These are phyloP conservation scores for Muscicapa comitata DNA, from an alignment of 2,797 vertebrate genomes.

Conservation along the genomic window DNA sequence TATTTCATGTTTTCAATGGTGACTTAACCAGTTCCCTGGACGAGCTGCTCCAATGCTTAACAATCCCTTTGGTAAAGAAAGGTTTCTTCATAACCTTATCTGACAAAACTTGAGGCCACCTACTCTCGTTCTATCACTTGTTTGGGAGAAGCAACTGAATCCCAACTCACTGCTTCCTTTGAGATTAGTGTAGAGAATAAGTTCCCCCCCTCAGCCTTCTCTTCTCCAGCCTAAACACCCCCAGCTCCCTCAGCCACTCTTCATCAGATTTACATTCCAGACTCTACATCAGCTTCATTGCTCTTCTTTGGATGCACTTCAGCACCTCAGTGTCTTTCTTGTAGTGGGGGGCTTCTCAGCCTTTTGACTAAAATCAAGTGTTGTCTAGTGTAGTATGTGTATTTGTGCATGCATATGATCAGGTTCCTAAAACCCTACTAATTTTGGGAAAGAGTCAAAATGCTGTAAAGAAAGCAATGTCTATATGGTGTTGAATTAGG, in stretches of 20 bases:
- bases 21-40: background rate
- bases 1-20: background rate
- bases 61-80: background rate
- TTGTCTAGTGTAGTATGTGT: background rate
- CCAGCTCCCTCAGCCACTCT: background rate
- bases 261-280: background rate
- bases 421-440: background rate
- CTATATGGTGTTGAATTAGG: background rate
- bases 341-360: background rate
- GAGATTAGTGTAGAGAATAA: background rate
- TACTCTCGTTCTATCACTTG: background rate
- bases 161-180: background rate
- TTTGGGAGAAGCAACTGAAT: background rate
- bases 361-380: background rate
- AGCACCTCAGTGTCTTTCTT: background rate
- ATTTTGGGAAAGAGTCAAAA: background rate
- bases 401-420: background rate
- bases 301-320: background rate
- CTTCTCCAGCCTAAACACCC: background rate
- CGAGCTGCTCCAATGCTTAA: background rate
- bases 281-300: background rate
- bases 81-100: background rate
- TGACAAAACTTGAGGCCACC: background rate
- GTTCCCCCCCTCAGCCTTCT: fast-evolving
- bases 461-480: background rate